Conservation (phyloP, 2,113 vertebrate species). For the Sapayoa aenigma region DNA sequence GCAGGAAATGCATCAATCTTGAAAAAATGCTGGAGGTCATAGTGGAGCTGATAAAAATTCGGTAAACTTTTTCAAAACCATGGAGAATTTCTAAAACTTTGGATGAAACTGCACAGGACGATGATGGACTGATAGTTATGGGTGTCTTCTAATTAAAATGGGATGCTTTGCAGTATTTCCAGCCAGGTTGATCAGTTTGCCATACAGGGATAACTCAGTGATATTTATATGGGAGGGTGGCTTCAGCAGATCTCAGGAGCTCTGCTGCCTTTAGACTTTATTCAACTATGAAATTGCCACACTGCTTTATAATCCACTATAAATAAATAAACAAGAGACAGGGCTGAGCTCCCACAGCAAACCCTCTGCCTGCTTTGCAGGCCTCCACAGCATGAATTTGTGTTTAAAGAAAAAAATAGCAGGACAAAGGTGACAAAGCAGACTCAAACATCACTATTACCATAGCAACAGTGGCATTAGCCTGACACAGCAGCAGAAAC, state of each 20-base stretch:
- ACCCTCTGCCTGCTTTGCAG: conserved; percentile 23
- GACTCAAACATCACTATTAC: conserved; percentile 71
- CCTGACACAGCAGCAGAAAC: conserved; percentile 71
- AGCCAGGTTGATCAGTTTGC: neutral
- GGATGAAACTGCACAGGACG: neutral
- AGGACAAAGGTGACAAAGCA: conserved; percentile 78
- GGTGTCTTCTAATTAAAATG: neutral
- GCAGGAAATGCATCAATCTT: neutral
- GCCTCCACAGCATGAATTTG: conserved; percentile 32
- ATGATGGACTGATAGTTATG: neutral
- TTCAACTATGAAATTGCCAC: conserved; percentile 61
- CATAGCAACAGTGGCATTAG: conserved; percentile 75
- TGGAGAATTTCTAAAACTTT: neutral
- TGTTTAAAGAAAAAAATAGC: conserved; percentile 51
- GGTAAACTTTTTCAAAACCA: neutral
- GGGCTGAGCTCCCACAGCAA: conserved; percentile 49
- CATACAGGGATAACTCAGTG: neutral
- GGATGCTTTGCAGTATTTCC: neutral
- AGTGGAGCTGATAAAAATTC: neutral
- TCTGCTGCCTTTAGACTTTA: conserved; percentile 11
- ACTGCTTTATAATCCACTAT: neutral
- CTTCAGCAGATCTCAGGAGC: neutral
- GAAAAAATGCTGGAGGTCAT: neutral
- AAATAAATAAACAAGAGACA: conserved; percentile 41
- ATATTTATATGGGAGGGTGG: neutral